Percentiles rank a stretch among this genome's conserved stretches.
Evolutionary conservation across 2,113 vertebrate species (phyloP).

Genomic region (Pica pica): DNA sequence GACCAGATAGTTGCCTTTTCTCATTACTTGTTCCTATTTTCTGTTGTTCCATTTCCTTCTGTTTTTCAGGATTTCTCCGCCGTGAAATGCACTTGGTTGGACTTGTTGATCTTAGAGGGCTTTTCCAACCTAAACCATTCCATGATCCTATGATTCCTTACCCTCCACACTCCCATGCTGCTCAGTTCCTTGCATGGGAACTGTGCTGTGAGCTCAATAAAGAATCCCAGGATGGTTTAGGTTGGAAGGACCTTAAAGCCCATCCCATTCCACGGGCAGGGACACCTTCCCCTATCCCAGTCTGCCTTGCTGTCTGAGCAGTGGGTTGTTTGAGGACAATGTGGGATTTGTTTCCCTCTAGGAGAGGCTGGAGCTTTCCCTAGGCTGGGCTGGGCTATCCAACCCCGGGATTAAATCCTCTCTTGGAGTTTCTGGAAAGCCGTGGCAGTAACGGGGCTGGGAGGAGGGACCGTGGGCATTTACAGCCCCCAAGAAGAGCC

Average conservation of each 20-base stretch:
- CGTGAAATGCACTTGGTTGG: neutral
- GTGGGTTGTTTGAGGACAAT: neutral
- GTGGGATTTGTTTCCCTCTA: neutral
- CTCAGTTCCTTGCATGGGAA: fast-evolving
- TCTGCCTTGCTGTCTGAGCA: neutral
- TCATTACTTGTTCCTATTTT: neutral
- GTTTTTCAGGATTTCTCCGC: neutral
- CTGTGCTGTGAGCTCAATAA: neutral
- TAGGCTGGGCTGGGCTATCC: neutral
- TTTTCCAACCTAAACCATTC: neutral
- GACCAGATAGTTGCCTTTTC: neutral
- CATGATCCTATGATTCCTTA: neutral
- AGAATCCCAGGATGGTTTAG: neutral
- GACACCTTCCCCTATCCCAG: neutral
- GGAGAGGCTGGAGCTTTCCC: constrained; percentile 11
- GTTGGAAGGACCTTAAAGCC: neutral
- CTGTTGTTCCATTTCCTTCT: neutral
- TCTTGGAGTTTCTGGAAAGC: neutral
- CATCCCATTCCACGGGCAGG: neutral
- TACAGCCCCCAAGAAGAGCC: constrained; percentile 35
- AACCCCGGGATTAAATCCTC: neutral
- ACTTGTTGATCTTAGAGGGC: neutral
- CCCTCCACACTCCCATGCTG: fast-evolving
- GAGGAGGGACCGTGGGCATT: neutral
- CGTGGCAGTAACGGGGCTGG: neutral